A percentile compares a stretch with the other conserved stretches of the same genome.
phyloP scores from a whole-genome alignment of 2,797 vertebrate genomes.

The Meda fulgida region DNA sequence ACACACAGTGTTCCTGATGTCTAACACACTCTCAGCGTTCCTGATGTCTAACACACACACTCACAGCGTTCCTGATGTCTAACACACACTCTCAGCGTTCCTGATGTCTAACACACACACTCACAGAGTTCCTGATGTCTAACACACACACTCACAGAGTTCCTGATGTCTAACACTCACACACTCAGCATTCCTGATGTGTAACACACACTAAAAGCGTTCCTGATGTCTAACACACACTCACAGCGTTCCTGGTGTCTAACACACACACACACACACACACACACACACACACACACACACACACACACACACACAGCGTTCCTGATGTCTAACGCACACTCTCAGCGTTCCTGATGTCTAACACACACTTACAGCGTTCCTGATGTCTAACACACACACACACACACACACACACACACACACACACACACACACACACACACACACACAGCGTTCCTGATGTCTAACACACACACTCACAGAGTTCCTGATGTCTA shows the following conservation, averaged over 20 bases:
- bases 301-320: too few relatives aligned
- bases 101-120: too few relatives aligned
- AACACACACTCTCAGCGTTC: background rate
- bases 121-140: background rate
- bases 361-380: too few relatives aligned
- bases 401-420: too few relatives aligned
- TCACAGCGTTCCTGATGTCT: background rate
- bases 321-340: background rate
- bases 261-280: too few relatives aligned
- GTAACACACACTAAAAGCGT: too few relatives aligned
- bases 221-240: background rate
- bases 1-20: background rate
- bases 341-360: too few relatives aligned
- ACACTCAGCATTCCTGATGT: too few relatives aligned
- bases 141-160: background rate
- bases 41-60: too few relatives aligned
- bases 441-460: background rate
- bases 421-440: too few relatives aligned
- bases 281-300: too few relatives aligned
- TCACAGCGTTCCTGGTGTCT: background rate
- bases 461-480: background rate
- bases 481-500: background rate
- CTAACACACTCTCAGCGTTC: background rate
- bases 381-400: background rate
- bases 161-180: background rate